Evolutionary conservation across 2,113 vertebrate genomes (phyloP), one percentile per base, ranked within the genome.

Genomic region (Neodontobutis hainanensis): DNA sequence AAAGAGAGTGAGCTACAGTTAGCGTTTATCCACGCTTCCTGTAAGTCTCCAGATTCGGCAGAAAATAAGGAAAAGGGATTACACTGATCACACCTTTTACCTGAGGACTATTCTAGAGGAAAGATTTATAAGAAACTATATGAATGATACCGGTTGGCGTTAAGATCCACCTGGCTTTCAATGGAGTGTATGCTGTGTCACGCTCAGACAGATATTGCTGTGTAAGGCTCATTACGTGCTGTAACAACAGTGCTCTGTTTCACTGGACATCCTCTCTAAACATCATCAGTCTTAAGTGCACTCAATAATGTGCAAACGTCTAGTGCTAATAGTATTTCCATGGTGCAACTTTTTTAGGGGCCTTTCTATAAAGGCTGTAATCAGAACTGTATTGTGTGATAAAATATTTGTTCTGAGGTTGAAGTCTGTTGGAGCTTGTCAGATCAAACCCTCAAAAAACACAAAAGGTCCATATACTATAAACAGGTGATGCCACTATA

Each of bases 21-120:
- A 56, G 57, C 49, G 45, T 53, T 34, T 32, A 46, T n/a, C 50
- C 5, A 15, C 62, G 62, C 65, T 59, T 43, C 69, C 55, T 34
- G 19, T 42, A 72, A 69, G 75, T 70, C 65, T 43, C 70, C 66
- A 58, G 69, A 74, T 82, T 87, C 73, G 75, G 75, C 36, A 43
- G 63, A 68, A 65, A 57, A 61, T 6, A 75, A 53, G 49, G 10
- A 35, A 12, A 40, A 58, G 52, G 64, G 56, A 71, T 82, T 78
- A 74, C 36, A 52, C 15, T n/a, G n/a, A n/a, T 68, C 50, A 63
- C 47, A 66, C 62, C 34, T 60, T 27, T 27, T 27, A 27, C 19
- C 19, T 27, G 19, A 27, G 19, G 19, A 27, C 19, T 27, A 2
- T 27, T 27, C 19, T 27, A 27, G 19, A 27, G 19, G 19, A 27